A percentile compares a stretch with the other conserved stretches of the same genome.
These are phyloP conservation scores for Notodonta ziczac DNA, from an alignment of 2,888 invertebrate genomes.

Conservation along the genomic window DNA sequence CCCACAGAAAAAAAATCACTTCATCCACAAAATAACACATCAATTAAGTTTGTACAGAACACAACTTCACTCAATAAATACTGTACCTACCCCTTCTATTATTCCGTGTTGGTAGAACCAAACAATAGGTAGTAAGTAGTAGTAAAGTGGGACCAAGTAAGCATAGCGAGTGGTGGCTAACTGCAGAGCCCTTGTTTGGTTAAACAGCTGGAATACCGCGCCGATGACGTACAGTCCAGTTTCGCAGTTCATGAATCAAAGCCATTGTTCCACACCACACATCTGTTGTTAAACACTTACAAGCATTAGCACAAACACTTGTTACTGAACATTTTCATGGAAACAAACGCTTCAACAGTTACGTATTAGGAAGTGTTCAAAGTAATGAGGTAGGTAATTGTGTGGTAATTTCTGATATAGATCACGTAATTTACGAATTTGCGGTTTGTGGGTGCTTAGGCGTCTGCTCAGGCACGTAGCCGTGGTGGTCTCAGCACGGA, in stretches of 20 bases:
- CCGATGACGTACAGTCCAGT: slow-evolving; percentile 22
- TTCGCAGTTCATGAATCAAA: slow-evolving; percentile 32
- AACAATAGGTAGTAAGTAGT: slow-evolving; percentile 5
- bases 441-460: neutral
- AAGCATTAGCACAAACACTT: slow-evolving; percentile 19
- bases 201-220: slow-evolving; percentile 18
- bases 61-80: neutral
- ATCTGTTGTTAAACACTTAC: slow-evolving; percentile 34
- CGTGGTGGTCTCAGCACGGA: neutral
- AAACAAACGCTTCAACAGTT: slow-evolving; percentile 10
- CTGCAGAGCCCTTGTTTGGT: slow-evolving; percentile 24
- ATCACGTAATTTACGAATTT: slow-evolving; percentile 1
- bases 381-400: slow-evolving; percentile 2
- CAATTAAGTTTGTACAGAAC: too few species aligned
- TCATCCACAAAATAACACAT: too few species aligned
- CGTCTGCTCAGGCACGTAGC: too few species aligned
- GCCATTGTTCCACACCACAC: slow-evolving; percentile 29
- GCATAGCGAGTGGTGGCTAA: slow-evolving; percentile 17
- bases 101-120: neutral
- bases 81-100: neutral
- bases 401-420: neutral
- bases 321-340: slow-evolving; percentile 10
- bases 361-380: slow-evolving; percentile 8
- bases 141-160: neutral
- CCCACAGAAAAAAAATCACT: too few species aligned